These are phyloP conservation scores for Pemphredon lugubris DNA, from an alignment of 2,888 invertebrate species.

Conservation along the genomic window DNA sequence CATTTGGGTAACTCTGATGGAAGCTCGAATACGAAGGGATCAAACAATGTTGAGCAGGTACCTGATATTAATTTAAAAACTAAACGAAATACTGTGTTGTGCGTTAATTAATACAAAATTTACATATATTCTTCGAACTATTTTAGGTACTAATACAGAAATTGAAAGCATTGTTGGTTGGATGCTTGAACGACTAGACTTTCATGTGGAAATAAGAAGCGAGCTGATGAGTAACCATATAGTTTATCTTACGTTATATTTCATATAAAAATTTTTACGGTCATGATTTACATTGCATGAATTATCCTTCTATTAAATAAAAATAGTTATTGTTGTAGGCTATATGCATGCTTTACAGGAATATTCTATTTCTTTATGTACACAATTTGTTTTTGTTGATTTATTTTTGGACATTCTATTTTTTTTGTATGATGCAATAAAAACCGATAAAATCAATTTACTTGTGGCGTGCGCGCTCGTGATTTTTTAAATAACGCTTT, in stretches of 20 bases:
- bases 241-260: not conserved
- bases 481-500: constrained; percentile 82
- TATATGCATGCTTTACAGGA: no score
- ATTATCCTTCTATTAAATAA: no score
- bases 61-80: not conserved
- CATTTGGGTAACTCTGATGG: not conserved
- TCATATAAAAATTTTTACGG: no score
- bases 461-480: constrained; percentile 62
- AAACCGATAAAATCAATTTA: not conserved
- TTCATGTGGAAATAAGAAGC: not conserved
- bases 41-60: constrained; percentile 4
- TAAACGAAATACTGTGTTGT: not conserved
- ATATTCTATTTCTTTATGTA: no score
- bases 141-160: constrained; percentile 10
- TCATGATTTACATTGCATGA: no score
- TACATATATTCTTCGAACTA: no score
- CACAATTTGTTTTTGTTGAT: no score
- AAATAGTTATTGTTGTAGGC: no score
- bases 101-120: not conserved
- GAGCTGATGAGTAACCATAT: not conserved
- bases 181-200: not conserved
- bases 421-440: not conserved
- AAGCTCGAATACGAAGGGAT: not conserved
- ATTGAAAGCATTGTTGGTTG: not conserved
- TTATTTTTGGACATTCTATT: no score